A percentile compares a stretch with the other conserved stretches of the same genome.
phyloP scores from a whole-genome alignment of 2,113 vertebrate genomes.

The Felis chaus region DNA sequence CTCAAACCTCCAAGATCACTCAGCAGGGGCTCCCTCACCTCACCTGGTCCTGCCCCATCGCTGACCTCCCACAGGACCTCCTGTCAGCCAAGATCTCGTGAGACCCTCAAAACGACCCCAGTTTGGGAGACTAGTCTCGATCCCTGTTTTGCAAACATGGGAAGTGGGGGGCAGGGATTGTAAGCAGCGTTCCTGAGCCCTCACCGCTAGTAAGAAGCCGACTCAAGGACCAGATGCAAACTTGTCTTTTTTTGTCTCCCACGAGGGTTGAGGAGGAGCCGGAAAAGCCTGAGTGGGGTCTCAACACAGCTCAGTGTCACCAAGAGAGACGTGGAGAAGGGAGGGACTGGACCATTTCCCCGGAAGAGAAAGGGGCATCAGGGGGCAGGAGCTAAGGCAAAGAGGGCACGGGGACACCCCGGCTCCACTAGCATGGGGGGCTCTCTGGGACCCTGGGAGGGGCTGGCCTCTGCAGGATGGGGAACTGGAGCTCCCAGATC shows the following conservation, averaged over 20 bases:
- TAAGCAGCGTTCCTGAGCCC: fast-evolving
- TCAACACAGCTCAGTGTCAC: neutral
- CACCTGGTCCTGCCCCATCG: neutral
- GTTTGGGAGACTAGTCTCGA: neutral
- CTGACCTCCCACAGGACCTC: neutral
- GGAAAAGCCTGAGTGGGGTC: neutral
- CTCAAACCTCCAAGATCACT: fast-evolving
- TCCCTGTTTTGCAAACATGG: neutral
- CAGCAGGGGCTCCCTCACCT: fast-evolving
- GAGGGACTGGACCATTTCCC: neutral
- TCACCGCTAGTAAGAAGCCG: neutral
- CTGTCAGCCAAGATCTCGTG: too few relatives aligned
- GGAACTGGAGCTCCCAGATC: neutral
- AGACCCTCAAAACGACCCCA: neutral
- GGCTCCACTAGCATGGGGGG: neutral
- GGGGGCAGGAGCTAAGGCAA: neutral
- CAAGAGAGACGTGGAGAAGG: neutral
- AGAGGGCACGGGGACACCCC: neutral
- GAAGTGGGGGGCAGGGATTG: neutral
- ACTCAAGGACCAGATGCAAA: fast-evolving
- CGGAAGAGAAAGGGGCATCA: neutral
- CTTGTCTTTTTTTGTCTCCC: neutral
- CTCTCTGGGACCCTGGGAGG: neutral
- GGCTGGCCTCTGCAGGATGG: too few relatives aligned
- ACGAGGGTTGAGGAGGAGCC: fast-evolving